Conservation (phyloP, 2,797 vertebrate species). For the Syndactyla subalaris region DNA sequence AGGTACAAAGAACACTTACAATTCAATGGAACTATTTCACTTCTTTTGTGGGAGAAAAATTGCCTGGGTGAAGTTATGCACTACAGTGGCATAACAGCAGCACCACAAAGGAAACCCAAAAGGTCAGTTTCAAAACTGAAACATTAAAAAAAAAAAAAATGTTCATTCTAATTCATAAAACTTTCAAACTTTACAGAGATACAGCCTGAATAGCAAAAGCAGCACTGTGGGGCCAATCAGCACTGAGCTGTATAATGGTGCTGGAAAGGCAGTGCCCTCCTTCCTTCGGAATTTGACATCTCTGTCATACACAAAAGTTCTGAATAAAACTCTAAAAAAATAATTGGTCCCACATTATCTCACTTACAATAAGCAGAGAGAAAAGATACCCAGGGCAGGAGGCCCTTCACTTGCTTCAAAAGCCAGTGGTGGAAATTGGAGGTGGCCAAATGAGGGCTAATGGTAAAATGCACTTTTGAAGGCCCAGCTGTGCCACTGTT, state of each 20-base stretch:
- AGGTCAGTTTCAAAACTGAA: background rate
- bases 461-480: background rate
- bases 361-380: background rate
- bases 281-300: background rate
- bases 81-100: background rate
- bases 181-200: background rate
- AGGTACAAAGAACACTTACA: background rate
- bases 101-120: background rate
- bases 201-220: background rate
- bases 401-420: background rate
- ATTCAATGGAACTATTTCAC: background rate
- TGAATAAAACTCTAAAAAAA: constrained; percentile 3
- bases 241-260: background rate
- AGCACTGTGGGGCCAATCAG: background rate
- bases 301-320: background rate
- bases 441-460: background rate
- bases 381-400: background rate
- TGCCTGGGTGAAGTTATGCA: background rate
- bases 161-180: background rate
- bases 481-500: background rate
- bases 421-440: background rate
- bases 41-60: background rate
- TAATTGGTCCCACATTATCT: constrained; percentile 12
- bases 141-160: background rate
- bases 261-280: background rate